Conservation (phyloP, 35 echinoderm and acorn worm genomes). For the Anneissia japonica region DNA sequence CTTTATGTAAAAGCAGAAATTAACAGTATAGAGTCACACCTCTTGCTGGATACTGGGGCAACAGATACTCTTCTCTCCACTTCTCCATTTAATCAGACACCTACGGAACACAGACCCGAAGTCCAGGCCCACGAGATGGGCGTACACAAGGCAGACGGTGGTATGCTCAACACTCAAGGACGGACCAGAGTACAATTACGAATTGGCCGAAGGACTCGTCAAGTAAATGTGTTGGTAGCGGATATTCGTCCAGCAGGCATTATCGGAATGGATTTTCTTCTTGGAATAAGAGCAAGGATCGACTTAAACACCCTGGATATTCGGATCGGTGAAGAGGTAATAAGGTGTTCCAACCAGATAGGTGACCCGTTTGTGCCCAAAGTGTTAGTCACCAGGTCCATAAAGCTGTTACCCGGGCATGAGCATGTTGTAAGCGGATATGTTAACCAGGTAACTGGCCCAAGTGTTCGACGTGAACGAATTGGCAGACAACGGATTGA, state of each 20-base stretch:
- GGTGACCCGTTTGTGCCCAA: background rate
- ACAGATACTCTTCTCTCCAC: constrained; percentile 10
- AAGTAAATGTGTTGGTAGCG: background rate
- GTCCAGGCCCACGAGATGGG: background rate
- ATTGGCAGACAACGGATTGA: no score
- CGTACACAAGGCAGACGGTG: background rate
- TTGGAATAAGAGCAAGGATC: background rate
- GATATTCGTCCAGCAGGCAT: background rate
- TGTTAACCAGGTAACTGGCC: no score
- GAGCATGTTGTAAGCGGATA: no score
- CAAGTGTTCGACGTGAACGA: no score
- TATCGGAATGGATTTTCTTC: background rate
- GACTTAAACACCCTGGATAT: background rate
- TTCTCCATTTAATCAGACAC: background rate
- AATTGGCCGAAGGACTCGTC: background rate
- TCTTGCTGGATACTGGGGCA: constrained; percentile 21
- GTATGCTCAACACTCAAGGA: background rate
- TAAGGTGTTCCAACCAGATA: background rate
- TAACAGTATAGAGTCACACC: background rate
- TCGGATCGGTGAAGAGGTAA: background rate
- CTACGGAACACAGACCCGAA: background rate
- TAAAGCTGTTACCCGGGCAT: no score
- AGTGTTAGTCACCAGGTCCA: background rate
- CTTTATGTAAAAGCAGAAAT: constrained; percentile 5
- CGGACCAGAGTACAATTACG: background rate